phyloP scores from a whole-genome alignment of 2,888 invertebrate genomes.

The Lasius fuliginosus region DNA sequence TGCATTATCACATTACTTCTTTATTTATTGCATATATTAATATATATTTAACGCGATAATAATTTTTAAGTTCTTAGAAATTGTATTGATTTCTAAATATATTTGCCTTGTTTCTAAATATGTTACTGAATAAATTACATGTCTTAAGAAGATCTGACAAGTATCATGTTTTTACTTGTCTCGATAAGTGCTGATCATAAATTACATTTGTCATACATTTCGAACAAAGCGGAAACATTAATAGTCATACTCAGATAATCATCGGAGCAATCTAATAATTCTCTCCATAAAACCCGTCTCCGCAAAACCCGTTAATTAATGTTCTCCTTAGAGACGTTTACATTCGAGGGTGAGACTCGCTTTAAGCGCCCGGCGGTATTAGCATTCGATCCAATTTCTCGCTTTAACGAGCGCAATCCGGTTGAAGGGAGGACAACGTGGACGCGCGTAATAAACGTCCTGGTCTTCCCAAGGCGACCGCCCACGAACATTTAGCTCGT shows the following conservation, averaged over 20 bases:
- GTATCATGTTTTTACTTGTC: neutral
- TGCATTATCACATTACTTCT: neutral
- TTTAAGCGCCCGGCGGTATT: conserved; percentile 22
- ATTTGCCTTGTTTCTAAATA: neutral
- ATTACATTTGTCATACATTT: conserved; percentile 12
- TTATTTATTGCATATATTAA: neutral
- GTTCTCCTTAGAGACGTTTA: conserved; percentile 20
- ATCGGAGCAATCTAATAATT: conserved; percentile 40
- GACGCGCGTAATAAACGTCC: conserved; percentile 34
- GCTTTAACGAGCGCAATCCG: conserved; percentile 49
- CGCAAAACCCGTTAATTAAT: conserved; percentile 27
- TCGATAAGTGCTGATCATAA: conserved; percentile 28
- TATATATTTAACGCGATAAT: neutral
- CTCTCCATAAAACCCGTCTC: neutral
- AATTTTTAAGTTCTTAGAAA: neutral
- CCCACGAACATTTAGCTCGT: conserved; percentile 63
- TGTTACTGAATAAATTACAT: neutral
- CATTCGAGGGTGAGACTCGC: conserved; percentile 20
- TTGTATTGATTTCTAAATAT: neutral
- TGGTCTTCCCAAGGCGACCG: conserved; percentile 42
- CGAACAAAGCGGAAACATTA: conserved; percentile 30
- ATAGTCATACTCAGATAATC: conserved; percentile 24
- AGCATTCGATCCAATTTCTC: conserved; percentile 52
- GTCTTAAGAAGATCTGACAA: neutral
- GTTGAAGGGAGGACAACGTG: conserved; percentile 26